A percentile compares a stretch with the other conserved stretches of the same genome.
Conservation (phyloP, 2,113 vertebrate genomes). For the Promerops cafer region DNA sequence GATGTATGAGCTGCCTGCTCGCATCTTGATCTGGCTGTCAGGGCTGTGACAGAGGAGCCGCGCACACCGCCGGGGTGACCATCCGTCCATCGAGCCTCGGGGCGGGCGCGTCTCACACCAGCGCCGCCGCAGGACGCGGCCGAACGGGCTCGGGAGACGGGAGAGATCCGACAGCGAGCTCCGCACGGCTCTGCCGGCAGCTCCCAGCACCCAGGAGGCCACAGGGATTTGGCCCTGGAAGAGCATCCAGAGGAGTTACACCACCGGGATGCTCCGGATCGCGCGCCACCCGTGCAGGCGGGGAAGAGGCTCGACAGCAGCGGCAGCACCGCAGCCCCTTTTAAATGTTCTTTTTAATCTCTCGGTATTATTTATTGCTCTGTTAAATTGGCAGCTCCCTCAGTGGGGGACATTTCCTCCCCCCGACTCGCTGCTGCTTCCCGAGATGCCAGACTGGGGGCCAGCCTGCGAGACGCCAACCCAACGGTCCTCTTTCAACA, state of each 20-base stretch:
- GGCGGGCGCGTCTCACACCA: background rate
- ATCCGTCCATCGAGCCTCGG: background rate
- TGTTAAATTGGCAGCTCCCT: conserved; percentile 60
- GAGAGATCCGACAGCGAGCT: background rate
- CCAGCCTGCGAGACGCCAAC: conserved; percentile 78
- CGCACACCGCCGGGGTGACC: conserved; percentile 16
- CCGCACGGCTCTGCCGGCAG: background rate
- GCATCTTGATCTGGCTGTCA: background rate
- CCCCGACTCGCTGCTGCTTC: conserved; percentile 60
- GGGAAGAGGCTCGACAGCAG: background rate
- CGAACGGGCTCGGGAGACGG: background rate
- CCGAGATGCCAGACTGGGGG: conserved; percentile 77
- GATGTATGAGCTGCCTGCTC: background rate
- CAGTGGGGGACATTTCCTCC: conserved; percentile 23
- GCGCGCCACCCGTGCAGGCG: fast-evolving
- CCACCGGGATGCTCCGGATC: fast-evolving
- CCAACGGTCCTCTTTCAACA: conserved; percentile 78
- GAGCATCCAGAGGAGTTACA: fast-evolving
- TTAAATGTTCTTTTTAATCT: conserved; percentile 36
- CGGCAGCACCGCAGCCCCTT: background rate
- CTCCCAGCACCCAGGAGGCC: background rate
- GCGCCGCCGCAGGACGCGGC: background rate
- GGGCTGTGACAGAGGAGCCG: conserved; percentile 41
- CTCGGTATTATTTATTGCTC: conserved; percentile 69
- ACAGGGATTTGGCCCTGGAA: background rate